Conservation (phyloP, 2,888 invertebrate species). For the Morinoia aosen region DNA sequence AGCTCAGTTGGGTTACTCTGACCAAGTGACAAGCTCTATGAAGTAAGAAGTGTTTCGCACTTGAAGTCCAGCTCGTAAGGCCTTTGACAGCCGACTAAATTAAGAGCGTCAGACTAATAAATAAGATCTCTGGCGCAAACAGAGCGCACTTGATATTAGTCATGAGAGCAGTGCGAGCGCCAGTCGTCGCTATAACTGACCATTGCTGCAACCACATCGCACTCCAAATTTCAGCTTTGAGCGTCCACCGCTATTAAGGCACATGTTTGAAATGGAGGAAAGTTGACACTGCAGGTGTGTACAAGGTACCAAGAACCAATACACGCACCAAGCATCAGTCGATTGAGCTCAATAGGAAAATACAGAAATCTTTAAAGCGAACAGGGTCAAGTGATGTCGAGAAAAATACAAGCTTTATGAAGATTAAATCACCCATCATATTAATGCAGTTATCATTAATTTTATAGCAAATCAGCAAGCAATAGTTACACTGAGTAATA, state of each 20-base stretch:
- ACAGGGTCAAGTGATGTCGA: background rate
- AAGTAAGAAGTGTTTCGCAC: background rate
- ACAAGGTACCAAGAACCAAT: background rate
- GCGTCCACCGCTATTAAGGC: background rate
- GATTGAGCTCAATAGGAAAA: background rate
- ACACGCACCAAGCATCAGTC: background rate
- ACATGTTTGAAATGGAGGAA: background rate
- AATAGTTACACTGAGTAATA: background rate
- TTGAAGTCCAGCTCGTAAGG: background rate
- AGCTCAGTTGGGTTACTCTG: background rate
- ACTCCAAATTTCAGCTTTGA: background rate
- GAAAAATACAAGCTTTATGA: background rate
- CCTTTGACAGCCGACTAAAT: background rate
- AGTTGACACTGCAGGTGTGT: background rate
- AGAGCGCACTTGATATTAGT: background rate
- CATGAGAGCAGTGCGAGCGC: background rate
- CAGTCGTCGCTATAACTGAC: background rate
- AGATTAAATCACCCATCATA: background rate
- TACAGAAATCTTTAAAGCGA: background rate
- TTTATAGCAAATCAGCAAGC: background rate
- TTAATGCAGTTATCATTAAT: background rate
- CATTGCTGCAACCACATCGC: background rate
- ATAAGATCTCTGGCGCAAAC: background rate
- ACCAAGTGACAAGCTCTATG: background rate
- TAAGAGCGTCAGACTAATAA: background rate